Conservation (phyloP, 2,797 vertebrate species). For the Poeciliopsis paucimaculata region DNA sequence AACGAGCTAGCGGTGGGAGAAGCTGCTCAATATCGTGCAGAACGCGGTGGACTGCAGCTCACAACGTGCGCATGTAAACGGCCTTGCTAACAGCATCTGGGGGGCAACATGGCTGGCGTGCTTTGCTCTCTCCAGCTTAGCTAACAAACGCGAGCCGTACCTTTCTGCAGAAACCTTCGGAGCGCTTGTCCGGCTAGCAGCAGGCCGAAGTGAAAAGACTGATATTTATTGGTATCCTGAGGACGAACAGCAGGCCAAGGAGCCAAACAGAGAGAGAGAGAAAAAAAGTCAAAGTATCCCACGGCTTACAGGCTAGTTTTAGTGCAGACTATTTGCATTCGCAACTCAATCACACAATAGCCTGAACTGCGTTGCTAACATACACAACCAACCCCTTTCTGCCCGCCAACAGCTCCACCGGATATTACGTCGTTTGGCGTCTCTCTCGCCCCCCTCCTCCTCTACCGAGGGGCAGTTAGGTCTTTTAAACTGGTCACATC, state of each 20-base stretch:
- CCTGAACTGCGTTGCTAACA: slow-evolving; percentile 52
- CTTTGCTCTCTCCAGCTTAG: slow-evolving; percentile 6
- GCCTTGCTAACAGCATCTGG: slow-evolving; percentile 9
- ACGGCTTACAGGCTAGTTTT: not conserved
- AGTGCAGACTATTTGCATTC: not conserved
- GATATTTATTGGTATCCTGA: not conserved
- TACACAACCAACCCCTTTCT: slow-evolving; percentile 53
- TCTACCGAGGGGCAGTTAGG: no score
- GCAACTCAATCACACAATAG: slow-evolving; percentile 56
- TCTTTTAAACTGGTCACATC: not conserved
- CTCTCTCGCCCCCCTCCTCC: no score
- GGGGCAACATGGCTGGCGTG: slow-evolving; percentile 64
- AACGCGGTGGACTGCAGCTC: not conserved
- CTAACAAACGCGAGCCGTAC: slow-evolving; percentile 56
- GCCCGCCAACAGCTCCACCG: slow-evolving; percentile 73
- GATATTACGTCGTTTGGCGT: slow-evolving; percentile 38
- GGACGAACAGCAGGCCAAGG: not conserved
- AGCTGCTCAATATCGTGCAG: not conserved
- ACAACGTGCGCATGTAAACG: not conserved
- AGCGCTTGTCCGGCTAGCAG: slow-evolving; percentile 3
- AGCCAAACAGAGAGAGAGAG: fast-evolving
- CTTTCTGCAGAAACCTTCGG: slow-evolving; percentile 49
- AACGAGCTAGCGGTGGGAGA: not conserved
- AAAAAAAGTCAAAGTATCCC: not conserved
- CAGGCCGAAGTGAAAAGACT: slow-evolving; percentile 30